Evolutionary conservation across 2,113 vertebrate genomes (phyloP).

Genomic region (Burhinus bistriatus): DNA sequence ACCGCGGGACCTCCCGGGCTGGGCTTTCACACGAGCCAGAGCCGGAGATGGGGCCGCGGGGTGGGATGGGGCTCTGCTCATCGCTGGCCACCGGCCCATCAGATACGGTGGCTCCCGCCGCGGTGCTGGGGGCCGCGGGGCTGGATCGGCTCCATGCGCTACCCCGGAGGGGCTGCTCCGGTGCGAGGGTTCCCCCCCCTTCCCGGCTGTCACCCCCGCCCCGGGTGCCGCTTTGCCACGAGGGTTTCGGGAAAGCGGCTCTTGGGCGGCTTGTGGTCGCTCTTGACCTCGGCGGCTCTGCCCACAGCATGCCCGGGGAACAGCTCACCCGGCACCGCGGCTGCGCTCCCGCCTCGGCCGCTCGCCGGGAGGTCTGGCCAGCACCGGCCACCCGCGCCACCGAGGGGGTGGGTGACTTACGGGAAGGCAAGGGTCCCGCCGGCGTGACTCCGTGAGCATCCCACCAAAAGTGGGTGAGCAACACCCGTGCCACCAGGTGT

Average conservation of each 20-base stretch:
- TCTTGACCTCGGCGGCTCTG: background rate
- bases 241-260: background rate
- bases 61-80: background rate
- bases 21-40: background rate
- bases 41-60: background rate
- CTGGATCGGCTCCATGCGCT: background rate
- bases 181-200: background rate
- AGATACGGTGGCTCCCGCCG: background rate
- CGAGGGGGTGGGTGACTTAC: background rate
- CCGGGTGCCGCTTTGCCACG: background rate
- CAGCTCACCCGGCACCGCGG: background rate
- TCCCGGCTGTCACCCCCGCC: background rate
- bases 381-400: background rate
- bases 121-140: background rate
- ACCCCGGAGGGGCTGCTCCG: background rate
- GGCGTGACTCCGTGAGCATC: fast-evolving
- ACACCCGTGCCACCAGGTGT: fast-evolving
- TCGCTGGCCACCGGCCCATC: conserved; percentile 14
- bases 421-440: background rate
- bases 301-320: conserved; percentile 51
- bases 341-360: background rate
- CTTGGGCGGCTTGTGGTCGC: background rate
- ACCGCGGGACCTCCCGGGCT: background rate
- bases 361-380: background rate
- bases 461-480: no score